phyloP scores from a whole-genome alignment of 1,140 invertebrate species.

The Hyphantria cunea region DNA sequence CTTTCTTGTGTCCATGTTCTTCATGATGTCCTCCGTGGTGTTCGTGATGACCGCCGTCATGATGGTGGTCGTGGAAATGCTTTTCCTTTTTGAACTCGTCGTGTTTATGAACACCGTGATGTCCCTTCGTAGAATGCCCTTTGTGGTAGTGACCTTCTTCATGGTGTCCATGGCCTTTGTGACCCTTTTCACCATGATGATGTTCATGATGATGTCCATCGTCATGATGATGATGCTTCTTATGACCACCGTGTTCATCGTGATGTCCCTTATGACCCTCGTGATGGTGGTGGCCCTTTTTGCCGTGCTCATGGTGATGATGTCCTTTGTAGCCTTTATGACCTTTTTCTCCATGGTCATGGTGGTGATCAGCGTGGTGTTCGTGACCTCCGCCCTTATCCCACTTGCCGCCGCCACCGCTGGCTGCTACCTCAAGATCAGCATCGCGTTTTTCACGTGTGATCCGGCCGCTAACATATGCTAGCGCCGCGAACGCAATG shows the following conservation, averaged over 20 bases:
- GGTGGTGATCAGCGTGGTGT: slow-evolving; percentile 77
- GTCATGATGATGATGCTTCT: slow-evolving; percentile 88
- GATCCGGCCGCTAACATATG: slow-evolving; percentile 61
- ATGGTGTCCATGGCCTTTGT: slow-evolving; percentile 84
- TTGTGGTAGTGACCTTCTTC: slow-evolving; percentile 86
- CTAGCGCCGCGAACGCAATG: slow-evolving; percentile 59
- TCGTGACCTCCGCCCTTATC: slow-evolving; percentile 82
- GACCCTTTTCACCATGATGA: slow-evolving; percentile 85
- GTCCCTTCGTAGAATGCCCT: slow-evolving; percentile 88
- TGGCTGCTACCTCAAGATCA: slow-evolving; percentile 81
- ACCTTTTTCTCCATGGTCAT: slow-evolving; percentile 81
- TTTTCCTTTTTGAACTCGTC: slow-evolving; percentile 85
- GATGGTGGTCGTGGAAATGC: slow-evolving; percentile 88
- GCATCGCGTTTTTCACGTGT: slow-evolving; percentile 70
- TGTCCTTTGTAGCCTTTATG: slow-evolving; percentile 83
- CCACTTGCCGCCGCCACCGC: slow-evolving; percentile 82
- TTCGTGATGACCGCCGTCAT: slow-evolving; percentile 87
- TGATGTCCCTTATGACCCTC: slow-evolving; percentile 87
- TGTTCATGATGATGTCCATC: slow-evolving; percentile 88
- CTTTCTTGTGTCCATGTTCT: slow-evolving; percentile 86
- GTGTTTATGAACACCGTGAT: slow-evolving; percentile 88
- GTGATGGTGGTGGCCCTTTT: slow-evolving; percentile 88
- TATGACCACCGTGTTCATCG: slow-evolving; percentile 87
- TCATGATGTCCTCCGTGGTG: slow-evolving; percentile 85
- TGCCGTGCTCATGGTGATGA: slow-evolving; percentile 86